These are phyloP conservation scores for Picathartes gymnocephalus DNA, from an alignment of 2,113 vertebrate species.

Conservation along the genomic window DNA sequence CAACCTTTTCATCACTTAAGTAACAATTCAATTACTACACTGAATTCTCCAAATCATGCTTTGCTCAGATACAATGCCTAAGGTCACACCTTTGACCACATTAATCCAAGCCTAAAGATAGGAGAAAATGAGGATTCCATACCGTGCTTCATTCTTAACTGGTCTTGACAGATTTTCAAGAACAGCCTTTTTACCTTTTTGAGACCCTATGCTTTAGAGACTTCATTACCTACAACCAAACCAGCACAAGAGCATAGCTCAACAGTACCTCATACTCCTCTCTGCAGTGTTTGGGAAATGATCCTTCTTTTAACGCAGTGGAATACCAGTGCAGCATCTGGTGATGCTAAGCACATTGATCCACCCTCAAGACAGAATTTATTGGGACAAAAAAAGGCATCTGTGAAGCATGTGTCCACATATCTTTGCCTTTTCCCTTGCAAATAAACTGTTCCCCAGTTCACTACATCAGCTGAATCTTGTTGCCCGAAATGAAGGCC, in stretches of 20 bases:
- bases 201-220: neutral
- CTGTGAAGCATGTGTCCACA: neutral
- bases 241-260: neutral
- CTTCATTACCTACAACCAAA: neutral
- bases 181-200: neutral
- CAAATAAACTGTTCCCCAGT: neutral
- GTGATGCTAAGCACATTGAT: neutral
- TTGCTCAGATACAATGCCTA: neutral
- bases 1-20: neutral
- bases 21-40: neutral
- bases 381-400: neutral
- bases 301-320: neutral
- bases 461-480: neutral
- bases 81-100: neutral
- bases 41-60: neutral
- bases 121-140: neutral
- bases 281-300: neutral
- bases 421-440: neutral
- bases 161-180: neutral
- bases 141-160: neutral
- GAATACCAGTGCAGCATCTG: neutral
- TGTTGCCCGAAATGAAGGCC: neutral
- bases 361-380: neutral
- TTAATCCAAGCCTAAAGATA: neutral
- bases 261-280: neutral